Base-by-base conservation (phyloP, 2,888 invertebrate species). In the Cremastobaeus sp. region DNA sequence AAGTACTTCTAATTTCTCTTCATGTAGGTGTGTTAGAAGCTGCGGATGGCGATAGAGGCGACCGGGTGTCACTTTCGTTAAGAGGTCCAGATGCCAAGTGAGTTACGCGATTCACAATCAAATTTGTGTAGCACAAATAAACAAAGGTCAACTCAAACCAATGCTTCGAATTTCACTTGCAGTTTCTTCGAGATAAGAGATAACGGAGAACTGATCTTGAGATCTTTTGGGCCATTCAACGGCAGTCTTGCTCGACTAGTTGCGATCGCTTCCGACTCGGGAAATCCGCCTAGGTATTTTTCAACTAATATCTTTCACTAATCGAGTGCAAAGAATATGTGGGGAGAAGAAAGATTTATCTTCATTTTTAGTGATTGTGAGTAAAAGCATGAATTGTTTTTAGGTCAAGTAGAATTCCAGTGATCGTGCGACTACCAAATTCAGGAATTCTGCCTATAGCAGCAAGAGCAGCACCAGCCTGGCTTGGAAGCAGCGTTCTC, bases 41-140 rank as follows among this genome's bases (percentile, higher is more conserved):
- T n/a, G 94, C 93, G 15, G 96, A 97, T 86, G 96, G 96, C 0
- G 96, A 97, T 88, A 89, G 90, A 64, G 92, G 92, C 0, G 96
- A 96, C 85, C 89, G 89, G 62, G 90, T 96, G 18, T 90, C 92
- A 6, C 89, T 96, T n/a, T 91, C 92, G 0, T 88, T 96, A 9
- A 88, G 92, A 60, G 95, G 95, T 0, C 90, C 93, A 2, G 91
- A 93, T 78, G 92, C 94, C 0, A 91, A 89, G 92, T 92, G 81
- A 78, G 4, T 25, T 25, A 8, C 4, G 8, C 8, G 4, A 25
- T 5, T 5, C 25, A 25, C 8, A 25, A 25, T 8, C 8, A 8
- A 25, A 25, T 25, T 25, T 25, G 25, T n/a, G n/a, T n/a, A n/a
- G n/a, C n/a, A n/a, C n/a, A n/a, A n/a, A n/a, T n/a, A n/a, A n/a